Percentiles rank a stretch among this genome's conserved stretches.
These are phyloP conservation scores for Pipa parva DNA, from an alignment of 2,113 vertebrate species.

Conservation along the genomic window DNA sequence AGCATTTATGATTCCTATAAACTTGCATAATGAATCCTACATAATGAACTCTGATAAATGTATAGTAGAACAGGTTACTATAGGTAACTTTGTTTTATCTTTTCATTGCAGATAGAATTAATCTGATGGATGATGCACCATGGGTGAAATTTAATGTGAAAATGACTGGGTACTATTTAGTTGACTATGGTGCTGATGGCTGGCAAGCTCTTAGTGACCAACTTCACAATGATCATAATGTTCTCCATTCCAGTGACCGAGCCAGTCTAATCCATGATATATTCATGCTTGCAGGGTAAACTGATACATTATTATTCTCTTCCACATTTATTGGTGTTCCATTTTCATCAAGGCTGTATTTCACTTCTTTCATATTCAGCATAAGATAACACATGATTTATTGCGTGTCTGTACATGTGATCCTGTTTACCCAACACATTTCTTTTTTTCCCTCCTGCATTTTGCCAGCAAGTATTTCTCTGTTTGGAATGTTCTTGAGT, in stretches of 20 bases:
- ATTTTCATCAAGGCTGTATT: background rate
- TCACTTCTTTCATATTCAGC: slow-evolving; percentile 10
- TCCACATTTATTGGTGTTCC: slow-evolving; percentile 2
- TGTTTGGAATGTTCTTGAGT: slow-evolving; percentile 19
- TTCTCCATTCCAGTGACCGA: slow-evolving; percentile 77
- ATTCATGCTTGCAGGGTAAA: slow-evolving; percentile 83
- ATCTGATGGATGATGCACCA: slow-evolving; percentile 58
- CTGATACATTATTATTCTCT: background rate
- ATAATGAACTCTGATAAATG: too few relatives aligned
- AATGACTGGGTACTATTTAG: slow-evolving; percentile 86
- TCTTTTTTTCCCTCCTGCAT: background rate
- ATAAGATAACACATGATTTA: slow-evolving; percentile 20
- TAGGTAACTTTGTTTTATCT: background rate
- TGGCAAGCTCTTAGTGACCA: slow-evolving; percentile 69
- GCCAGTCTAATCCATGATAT: slow-evolving; percentile 84
- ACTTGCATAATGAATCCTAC: too few relatives aligned
- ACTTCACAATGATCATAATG: slow-evolving; percentile 60
- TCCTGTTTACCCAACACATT: background rate
- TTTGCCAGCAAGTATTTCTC: slow-evolving; percentile 21
- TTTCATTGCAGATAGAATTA: slow-evolving; percentile 50
- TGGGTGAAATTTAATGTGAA: slow-evolving; percentile 90
- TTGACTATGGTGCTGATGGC: slow-evolving; percentile 73
- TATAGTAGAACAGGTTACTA: too few relatives aligned
- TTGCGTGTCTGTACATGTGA: background rate
- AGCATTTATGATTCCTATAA: too few relatives aligned